Evolutionary conservation across 92 coral and sea anemone genomes (phyloP).

Genomic region (Heteractis magnifica): DNA sequence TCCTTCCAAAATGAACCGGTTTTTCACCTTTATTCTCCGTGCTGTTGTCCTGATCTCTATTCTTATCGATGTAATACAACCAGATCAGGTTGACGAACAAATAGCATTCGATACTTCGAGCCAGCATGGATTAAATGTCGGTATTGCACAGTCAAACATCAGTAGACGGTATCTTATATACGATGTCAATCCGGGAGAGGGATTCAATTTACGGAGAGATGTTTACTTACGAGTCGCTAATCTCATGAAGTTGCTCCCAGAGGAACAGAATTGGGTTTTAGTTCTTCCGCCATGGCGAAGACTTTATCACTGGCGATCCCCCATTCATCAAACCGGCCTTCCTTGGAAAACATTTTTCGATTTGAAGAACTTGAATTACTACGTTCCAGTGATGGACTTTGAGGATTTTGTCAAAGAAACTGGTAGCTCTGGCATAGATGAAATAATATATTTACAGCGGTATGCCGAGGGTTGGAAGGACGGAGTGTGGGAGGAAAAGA

Average conservation of each 20-base stretch:
- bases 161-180: slow-evolving; percentile 80
- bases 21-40: not conserved
- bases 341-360: slow-evolving; percentile 98
- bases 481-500: slow-evolving; percentile 96
- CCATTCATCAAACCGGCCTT: slow-evolving; percentile 76
- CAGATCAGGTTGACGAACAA: slow-evolving; percentile 54
- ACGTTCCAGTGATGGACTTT: slow-evolving; percentile 92
- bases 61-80: not conserved
- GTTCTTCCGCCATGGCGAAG: slow-evolving; percentile 98
- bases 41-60: not conserved
- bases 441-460: slow-evolving; percentile 83
- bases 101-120: slow-evolving; percentile 67
- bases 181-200: slow-evolving; percentile 98
- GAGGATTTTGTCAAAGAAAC: slow-evolving; percentile 87
- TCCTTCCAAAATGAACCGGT: not conserved
- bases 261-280: slow-evolving; percentile 87
- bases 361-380: slow-evolving; percentile 82
- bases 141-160: slow-evolving; percentile 32
- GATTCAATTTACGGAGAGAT: slow-evolving; percentile 92
- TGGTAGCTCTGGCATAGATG: slow-evolving; percentile 81
- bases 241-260: slow-evolving; percentile 69
- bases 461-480: slow-evolving; percentile 96
- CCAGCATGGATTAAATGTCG: slow-evolving; percentile 67
- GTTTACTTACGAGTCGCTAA: slow-evolving; percentile 94
- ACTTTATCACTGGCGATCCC: slow-evolving; percentile 92